Base-by-base conservation (phyloP, 2,113 vertebrate genomes). In the Boulengeromyrus knoepffleri region DNA sequence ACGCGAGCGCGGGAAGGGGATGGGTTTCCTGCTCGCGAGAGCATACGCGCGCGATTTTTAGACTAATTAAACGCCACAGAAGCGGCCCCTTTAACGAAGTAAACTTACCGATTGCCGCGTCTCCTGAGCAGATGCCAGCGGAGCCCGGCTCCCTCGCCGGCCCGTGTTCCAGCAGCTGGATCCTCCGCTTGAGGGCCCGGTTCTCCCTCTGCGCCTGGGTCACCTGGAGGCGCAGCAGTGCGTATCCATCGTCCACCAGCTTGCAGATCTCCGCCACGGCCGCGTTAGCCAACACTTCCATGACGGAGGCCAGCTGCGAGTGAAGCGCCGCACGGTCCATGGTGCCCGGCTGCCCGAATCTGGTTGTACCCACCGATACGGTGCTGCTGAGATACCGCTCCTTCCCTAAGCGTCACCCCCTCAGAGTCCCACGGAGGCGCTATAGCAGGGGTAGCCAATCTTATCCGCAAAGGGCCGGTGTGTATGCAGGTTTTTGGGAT, bases 271-370 rank as follows among this genome's bases (percentile, higher is more conserved):
- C 70, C 46, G 70, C 88, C 46, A 89, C 47, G 45, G 88, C 66
- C n/a, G 88, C 70, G 47, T 89, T 89, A 2, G 88, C 88, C 31
- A 89, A 36, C n/a, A 89, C 47, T 47, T 89, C 88, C 88, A 80
- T 89, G 66, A 89, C 5, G 88, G 88, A 89, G 62, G 66, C 66
- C 46, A 89, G 36, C 70, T 89, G 88, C 47, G 47, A 50, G 58
- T 89, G 47, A 36, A 89, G 50, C 42, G 31, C 88, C n/a, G 21
- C 47, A 39, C 88, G 88, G 47, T 74, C 74, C 70, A 77, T 89
- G 12, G 42, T 70, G 21, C 52, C 86, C 21, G 27, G 50, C 15
- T 31, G n/a, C n/a, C 62, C 62, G 62, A 27, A 66, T 66, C 62
- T 66, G n/a, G 9, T n/a, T 80, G 27, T 42, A 31, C 31, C 74